Evolutionary conservation across 2,113 vertebrate genomes (phyloP), one percentile per base, ranked within the genome.

Genomic region (Cacatua alba): DNA sequence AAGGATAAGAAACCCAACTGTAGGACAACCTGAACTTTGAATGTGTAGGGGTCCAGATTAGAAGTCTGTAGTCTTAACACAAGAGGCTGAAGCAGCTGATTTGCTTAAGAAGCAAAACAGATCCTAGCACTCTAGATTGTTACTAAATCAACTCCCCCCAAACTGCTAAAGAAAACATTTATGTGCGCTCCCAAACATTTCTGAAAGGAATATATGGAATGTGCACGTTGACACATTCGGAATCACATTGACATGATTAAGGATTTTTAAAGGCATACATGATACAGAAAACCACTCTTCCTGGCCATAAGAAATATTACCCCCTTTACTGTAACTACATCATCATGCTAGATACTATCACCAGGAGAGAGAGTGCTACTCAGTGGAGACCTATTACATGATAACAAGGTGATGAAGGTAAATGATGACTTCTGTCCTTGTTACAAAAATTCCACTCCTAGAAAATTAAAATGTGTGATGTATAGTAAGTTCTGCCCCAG

Each of bases 111-210:
- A 71, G 65, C 35, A 82, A 44, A 31, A 57, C 26, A 65, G 76
- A 78, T 67, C 41, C 59, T 59, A 53, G n/a, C 19, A 44, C 3
- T 2, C 24, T 60, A 59, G 18, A 43, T 12, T 77, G 29, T 21
- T 77, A 81, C 35, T 69, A n/a, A 70, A 95, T 72, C 39, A 82
- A 25, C 29, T 90, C 35, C 85, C 67, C 85, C 17, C 31, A 64
- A 92, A 68, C 16, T 51, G 29, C 18, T 51, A 51, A 23, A 92
- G 65, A 83, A 75, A 82, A 77, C 9, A 23, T 53, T 10, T 68
- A 63, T 2, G 2, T 52, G 39, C 6, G 1, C 52, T 57, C 57
- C 64, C 25, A 52, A 85, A 46, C 12, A 26, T 51, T 92, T 70
- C 46, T 59, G 35, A 81, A 64, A 91, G 39, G 7, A 84, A 76